A percentile compares a stretch with the other conserved stretches of the same genome.
phyloP scores from a whole-genome alignment of 2,797 vertebrate species.

The Sphenopsis melanotis region DNA sequence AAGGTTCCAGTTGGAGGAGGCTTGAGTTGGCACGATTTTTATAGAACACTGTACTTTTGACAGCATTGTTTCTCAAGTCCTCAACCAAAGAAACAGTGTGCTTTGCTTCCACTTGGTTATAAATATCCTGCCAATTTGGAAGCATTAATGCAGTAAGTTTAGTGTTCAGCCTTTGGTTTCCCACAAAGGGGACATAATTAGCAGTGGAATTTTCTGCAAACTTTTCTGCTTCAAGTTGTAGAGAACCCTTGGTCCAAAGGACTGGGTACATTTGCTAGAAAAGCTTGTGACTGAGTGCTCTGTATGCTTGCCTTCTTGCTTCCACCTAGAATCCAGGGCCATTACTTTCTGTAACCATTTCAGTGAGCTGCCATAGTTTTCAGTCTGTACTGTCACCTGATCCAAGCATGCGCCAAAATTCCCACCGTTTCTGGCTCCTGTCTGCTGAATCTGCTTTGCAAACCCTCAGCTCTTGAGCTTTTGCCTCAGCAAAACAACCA shows the following conservation, averaged over 20 bases:
- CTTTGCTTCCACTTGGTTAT: neutral
- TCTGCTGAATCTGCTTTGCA: conserved; percentile 82
- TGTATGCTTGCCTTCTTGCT: conserved; percentile 80
- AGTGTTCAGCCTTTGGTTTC: neutral
- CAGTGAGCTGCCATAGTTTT: conserved; percentile 98
- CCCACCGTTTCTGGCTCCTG: conserved; percentile 77
- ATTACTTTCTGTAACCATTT: conserved; percentile 85
- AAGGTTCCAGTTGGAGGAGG: neutral
- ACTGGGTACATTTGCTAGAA: conserved; percentile 48
- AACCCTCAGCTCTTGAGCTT: conserved; percentile 77
- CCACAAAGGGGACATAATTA: neutral
- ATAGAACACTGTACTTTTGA: neutral
- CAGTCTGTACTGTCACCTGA: conserved; percentile 82
- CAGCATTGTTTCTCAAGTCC: neutral
- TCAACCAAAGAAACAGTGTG: neutral
- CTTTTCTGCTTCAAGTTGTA: conserved; percentile 24
- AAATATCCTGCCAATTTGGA: conserved; percentile 2
- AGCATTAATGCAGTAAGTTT: neutral
- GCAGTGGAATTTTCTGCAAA: neutral
- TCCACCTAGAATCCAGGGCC: conserved; percentile 77
- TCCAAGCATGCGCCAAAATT: conserved; percentile 83
- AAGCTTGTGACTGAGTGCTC: conserved; percentile 72
- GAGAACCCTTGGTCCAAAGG: conserved; percentile 32
- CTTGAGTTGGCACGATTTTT: neutral
- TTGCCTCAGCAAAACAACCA: conserved; percentile 67